Percentiles rank a stretch among this genome's conserved stretches.
Evolutionary conservation across 2,113 vertebrate species (phyloP).

Genomic region (Callithrix jacchus): DNA sequence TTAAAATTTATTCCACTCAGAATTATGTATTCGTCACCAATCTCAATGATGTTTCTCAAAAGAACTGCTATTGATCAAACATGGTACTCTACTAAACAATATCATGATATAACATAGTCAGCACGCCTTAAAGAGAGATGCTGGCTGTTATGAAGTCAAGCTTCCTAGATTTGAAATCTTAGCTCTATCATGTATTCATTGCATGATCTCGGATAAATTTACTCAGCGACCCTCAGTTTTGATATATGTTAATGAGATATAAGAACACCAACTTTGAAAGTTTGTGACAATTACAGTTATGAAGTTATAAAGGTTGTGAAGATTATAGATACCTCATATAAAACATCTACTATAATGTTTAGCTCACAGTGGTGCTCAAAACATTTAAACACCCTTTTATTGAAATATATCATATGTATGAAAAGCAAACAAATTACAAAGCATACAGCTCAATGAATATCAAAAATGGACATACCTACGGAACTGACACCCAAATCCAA

Average conservation of each 20-base stretch:
- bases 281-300: neutral
- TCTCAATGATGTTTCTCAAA: neutral
- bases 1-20: neutral
- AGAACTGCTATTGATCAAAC: neutral
- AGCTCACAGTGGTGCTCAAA: neutral
- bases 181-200: neutral
- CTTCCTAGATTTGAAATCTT: neutral
- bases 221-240: neutral
- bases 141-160: no score
- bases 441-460: neutral
- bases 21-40: neutral
- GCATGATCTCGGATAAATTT: neutral
- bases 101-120: neutral
- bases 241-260: neutral
- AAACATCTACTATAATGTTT: neutral
- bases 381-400: neutral
- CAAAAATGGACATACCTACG: neutral
- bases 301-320: neutral
- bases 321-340: neutral
- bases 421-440: neutral
- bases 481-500: neutral
- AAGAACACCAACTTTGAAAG: neutral
- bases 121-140: neutral
- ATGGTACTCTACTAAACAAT: neutral
- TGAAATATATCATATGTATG: neutral